Evolutionary conservation across 1,140 invertebrate species (phyloP), one percentile per base, ranked within the genome.

Genomic region (Vollenhovia emeryi): DNA sequence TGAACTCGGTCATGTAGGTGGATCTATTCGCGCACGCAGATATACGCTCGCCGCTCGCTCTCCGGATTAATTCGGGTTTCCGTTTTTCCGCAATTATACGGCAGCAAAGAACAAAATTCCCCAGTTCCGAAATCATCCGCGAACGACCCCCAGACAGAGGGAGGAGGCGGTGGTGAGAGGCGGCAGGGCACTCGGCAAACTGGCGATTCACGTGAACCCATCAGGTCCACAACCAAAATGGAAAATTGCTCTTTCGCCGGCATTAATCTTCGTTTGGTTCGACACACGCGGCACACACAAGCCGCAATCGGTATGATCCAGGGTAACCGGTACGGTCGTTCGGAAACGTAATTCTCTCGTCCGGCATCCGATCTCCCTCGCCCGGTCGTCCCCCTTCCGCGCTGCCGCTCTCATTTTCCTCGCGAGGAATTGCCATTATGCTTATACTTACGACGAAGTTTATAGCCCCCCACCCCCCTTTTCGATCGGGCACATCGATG

Each of bases 41-140:
- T 71, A 76, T 76, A 87, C 87, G n/a, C 68, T 57, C 78, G 24
- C 52, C 71, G 57, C 40, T 76, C 57, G 57, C 24, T 85, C 52
- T 9, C 69, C 69, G 86, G 84, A 91, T 91, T 91, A 91, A 91
- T 91, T 88, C 82, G 78, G 62, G 76, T 73, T 87, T 80, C 86
- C 89, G 88, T 90, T 89, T 89, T 89, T 89, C 88, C 86, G 88
- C 80, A 76, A 89, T 89, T 89, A 89, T 78, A 89, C 68, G 85
- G 62, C 80, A 80, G 74, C 83, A 87, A n/a, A 85, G 86, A 76
- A 69, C 87, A 52, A 57, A 62, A 66, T 66, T 66, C 24, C 87
- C 43, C 59, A 74, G 74, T 57, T 75, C 48, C 74, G 11, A 82
- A 87, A 89, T 89, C 88, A 89, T 89, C 75, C 60, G 45, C 21